Conservation (phyloP, 2,888 invertebrate species). For the Gasteruption jaculator region DNA sequence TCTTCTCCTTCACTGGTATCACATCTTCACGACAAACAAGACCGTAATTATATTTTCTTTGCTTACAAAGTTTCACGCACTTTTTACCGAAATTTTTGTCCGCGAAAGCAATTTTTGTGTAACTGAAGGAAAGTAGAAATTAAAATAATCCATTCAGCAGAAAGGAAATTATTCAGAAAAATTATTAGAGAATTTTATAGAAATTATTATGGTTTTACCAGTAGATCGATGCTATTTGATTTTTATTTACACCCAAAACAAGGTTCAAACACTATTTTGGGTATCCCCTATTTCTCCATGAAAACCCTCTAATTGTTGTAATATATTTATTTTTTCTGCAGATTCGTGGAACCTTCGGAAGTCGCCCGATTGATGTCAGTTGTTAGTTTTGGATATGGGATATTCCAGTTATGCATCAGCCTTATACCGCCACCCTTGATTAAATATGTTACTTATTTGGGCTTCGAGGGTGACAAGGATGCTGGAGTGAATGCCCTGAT, state of each 20-base stretch:
- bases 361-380: constrained; percentile 63
- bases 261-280: too few species aligned
- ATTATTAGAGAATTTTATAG: too few species aligned
- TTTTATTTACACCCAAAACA: too few species aligned
- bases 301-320: too few species aligned
- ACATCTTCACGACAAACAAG: constrained; percentile 39
- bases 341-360: constrained; percentile 53
- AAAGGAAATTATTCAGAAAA: not conserved
- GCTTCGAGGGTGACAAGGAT: constrained; percentile 62
- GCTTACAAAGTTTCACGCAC: too few species aligned
- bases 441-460: constrained; percentile 61
- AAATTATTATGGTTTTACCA: too few species aligned
- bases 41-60: constrained; percentile 38
- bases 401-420: constrained; percentile 66
- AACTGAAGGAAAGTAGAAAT: too few species aligned
- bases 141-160: too few species aligned
- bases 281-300: too few species aligned
- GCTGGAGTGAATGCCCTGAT: constrained; percentile 59
- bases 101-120: too few species aligned
- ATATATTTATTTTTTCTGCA: constrained; percentile 19
- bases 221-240: too few species aligned
- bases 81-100: too few species aligned
- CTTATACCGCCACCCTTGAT: constrained; percentile 62
- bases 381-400: constrained; percentile 67
- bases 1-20: constrained; percentile 45